Evolutionary conservation across 2,113 vertebrate genomes (phyloP).

Genomic region (Osmerus eperlanus): DNA sequence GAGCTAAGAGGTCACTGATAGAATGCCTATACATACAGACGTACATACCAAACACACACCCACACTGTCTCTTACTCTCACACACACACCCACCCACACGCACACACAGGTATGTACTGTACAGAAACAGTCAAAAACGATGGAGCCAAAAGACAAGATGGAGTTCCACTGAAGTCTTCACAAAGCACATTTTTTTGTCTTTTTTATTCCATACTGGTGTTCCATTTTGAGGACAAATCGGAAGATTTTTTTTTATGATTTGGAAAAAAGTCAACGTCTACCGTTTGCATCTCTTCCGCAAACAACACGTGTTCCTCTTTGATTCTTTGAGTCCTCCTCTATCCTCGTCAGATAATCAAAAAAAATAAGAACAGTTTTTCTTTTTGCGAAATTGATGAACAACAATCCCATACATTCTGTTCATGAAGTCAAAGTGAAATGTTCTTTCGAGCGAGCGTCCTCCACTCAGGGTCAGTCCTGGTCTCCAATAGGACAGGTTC

Average conservation of each 20-base stretch:
- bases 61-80: slow-evolving; percentile 80
- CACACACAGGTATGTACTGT: slow-evolving; percentile 84
- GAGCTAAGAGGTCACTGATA: slow-evolving; percentile 91
- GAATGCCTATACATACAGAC: slow-evolving; percentile 91
- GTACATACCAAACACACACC: slow-evolving; percentile 90
- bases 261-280: slow-evolving; percentile 68
- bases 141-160: slow-evolving; percentile 67
- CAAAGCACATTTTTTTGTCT: slow-evolving; percentile 61
- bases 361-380: slow-evolving; percentile 47
- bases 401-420: slow-evolving; percentile 74
- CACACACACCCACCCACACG: slow-evolving; percentile 79
- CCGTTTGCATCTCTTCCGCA: slow-evolving; percentile 66
- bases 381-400: slow-evolving; percentile 67
- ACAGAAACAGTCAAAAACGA: slow-evolving; percentile 74
- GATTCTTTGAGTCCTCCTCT: slow-evolving; percentile 60
- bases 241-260: slow-evolving; percentile 39
- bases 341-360: slow-evolving; percentile 62
- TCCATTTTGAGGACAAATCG: slow-evolving; percentile 60
- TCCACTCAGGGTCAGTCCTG: slow-evolving; percentile 49
- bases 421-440: slow-evolving; percentile 62
- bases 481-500: slow-evolving; percentile 53
- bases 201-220: slow-evolving; percentile 62
- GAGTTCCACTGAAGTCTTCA: slow-evolving; percentile 70
- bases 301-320: slow-evolving; percentile 63
- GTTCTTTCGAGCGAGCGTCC: slow-evolving; percentile 64